Conservation (phyloP, 2,888 invertebrate species). For the Thecophora atra region DNA sequence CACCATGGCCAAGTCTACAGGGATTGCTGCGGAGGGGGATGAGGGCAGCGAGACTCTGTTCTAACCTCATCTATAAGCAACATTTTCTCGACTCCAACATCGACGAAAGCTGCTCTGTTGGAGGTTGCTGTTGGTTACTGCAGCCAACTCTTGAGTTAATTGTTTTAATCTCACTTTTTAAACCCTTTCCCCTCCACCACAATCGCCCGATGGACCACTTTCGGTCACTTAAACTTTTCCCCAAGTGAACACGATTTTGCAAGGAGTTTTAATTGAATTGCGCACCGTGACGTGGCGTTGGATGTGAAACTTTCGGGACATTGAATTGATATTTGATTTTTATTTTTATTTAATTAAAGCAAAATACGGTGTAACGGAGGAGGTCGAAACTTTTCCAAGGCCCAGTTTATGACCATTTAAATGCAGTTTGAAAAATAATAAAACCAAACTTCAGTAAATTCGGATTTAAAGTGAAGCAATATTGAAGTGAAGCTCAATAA, state of each 20-base stretch:
- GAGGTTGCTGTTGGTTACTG: background rate
- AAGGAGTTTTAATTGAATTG: constrained; percentile 34
- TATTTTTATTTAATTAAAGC: constrained; percentile 16
- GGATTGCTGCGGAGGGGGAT: background rate
- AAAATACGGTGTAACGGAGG: background rate
- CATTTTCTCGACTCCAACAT: constrained; percentile 1
- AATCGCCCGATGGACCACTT: background rate
- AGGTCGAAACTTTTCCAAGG: too few species aligned
- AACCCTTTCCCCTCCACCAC: background rate
- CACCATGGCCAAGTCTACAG: background rate
- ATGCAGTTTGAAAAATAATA: background rate
- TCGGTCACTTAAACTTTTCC: constrained; percentile 47
- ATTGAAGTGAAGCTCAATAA: too few species aligned
- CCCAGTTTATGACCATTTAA: background rate
- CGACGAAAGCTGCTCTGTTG: background rate
- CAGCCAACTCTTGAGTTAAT: constrained; percentile 28
- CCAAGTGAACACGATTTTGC: background rate
- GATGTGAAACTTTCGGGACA: background rate
- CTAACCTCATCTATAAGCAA: background rate
- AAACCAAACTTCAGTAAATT: too few species aligned
- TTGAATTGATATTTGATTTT: constrained; percentile 28
- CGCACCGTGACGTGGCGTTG: constrained; percentile 27
- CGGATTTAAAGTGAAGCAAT: too few species aligned
- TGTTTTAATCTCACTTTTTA: constrained; percentile 35
- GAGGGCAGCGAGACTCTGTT: too few species aligned